Evolutionary conservation across 2,113 vertebrate genomes (phyloP), one percentile per base, ranked within the genome.

Genomic region (Carettochelys insculpta): DNA sequence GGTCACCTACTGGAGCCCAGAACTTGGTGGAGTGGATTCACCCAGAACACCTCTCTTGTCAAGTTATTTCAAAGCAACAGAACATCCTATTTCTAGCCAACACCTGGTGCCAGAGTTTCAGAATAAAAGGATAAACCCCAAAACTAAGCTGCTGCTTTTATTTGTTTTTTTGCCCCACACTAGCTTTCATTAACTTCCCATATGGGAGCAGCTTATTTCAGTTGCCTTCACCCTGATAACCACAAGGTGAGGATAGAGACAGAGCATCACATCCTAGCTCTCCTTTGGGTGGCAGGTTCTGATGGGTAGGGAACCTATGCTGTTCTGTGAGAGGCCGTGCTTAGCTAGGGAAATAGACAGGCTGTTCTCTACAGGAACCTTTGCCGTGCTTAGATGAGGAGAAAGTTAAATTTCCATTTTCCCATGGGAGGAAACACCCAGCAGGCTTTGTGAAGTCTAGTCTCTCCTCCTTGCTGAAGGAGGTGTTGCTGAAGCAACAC

Each of bases 341-440:
- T 4, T n/a, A 19, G 8, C 34, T 65, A 7, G 34, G 11, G 29
- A 14, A 3, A 58, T 6, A 2, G 58, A 61, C 31, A 8, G n/a
- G n/a, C n/a, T 31, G 8, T 61, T 65, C 19, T 34, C 58, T n/a
- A 65, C 31, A n/a, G 31, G 31, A 65, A 65, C 16, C 58, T 1
- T 31, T 4, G 31, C 19, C 17, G 8, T 68, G 61, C 61, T 68
- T 68, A 10, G 61, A 68, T 68, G 61, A 58, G 6, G 31, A 68
- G 20, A 68, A 38, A 22, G 19, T 38, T 38, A 68, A 68, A 38
- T n/a, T 38, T 45, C 38, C 0, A 13, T 4, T n/a, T n/a, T n/a
- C n/a, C n/a, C n/a, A n/a, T n/a, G n/a, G n/a, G 29, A 19, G 79
- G 6, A 27, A 82, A 2, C 27, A 38, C 81, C 50, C 2, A 0